Base-by-base conservation (phyloP, 2,113 vertebrate genomes). In the Aphelocoma coerulescens region DNA sequence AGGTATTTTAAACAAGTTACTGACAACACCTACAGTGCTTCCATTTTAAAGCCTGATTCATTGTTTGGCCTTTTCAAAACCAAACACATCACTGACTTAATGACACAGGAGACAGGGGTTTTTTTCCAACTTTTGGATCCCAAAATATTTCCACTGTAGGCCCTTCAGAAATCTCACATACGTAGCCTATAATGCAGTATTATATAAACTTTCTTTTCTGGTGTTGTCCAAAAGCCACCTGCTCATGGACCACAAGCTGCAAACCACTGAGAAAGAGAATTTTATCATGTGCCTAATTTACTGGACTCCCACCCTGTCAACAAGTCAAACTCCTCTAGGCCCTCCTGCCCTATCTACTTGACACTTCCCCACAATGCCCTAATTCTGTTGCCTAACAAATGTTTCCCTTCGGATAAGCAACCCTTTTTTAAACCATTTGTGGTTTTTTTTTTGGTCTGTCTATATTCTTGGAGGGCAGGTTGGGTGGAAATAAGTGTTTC, bases 11-110 rank as follows among this genome's bases (percentile, higher is more conserved):
- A 88, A 65, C 51, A 77, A 77, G 43, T 28, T 54, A 14, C 39
- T 23, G n/a, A 71, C 58, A 94, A 95, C 95, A 93, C 91, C 88
- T 80, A 96, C 94, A 55, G 66, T 37, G 83, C 87, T 94, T 89
- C 78, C 66, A 69, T 93, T 94, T 96, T 41, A 93, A 79, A 96
- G 35, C 59, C 91, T 96, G 94, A 96, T 95, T 96, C 93, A 94
- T 63, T 89, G 87, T 89, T 89, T 93, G 91, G 88, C 85, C 93
- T 94, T 97, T 95, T 88, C 85, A 91, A 91, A 96, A 66, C 37
- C 55, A 91, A 93, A 90, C n/a, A 22, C 67, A 69, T 88, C 51
- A 52, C 59, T 88, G 71, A 68, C 58, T 84, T 95, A 89, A 85
- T 54, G 67, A 73, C 46, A 73, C 46, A 73, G 51, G 9, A 85